These are phyloP conservation scores for Ariolimax columbianus DNA, from an alignment of 2,888 invertebrate genomes.

Conservation along the genomic window DNA sequence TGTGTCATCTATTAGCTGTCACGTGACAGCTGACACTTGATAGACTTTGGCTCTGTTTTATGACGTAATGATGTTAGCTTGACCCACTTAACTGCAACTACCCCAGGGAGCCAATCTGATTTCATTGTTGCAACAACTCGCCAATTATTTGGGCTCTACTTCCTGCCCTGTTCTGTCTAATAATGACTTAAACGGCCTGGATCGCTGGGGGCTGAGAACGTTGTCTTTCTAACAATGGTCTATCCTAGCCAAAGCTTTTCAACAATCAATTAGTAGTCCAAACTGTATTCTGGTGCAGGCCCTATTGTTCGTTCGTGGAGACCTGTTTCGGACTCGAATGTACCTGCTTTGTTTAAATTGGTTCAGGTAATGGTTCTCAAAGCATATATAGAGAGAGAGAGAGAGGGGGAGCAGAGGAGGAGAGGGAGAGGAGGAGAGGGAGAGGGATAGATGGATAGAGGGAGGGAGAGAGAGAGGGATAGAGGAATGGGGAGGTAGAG, in stretches of 20 bases:
- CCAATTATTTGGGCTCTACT: background rate
- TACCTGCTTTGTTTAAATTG: too few relatives aligned
- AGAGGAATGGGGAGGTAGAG: background rate
- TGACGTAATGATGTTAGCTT: background rate
- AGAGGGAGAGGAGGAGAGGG: background rate
- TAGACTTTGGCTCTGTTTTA: background rate
- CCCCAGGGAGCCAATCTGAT: background rate
- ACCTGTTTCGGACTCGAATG: too few relatives aligned
- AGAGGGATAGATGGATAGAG: too few relatives aligned
- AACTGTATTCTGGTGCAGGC: too few relatives aligned
- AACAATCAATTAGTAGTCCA: too few relatives aligned
- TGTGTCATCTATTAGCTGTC: background rate
- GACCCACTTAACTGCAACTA: constrained; percentile 7
- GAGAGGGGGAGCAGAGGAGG: too few relatives aligned
- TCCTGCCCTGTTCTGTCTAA: background rate
- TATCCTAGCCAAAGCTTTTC: too few relatives aligned
- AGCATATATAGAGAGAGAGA: too few relatives aligned
- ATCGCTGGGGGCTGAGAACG: background rate
- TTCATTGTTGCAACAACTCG: background rate
- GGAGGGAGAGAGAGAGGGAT: background rate
- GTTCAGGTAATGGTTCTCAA: too few relatives aligned
- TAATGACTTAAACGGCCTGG: background rate
- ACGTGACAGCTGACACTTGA: background rate
- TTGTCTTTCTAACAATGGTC: too few relatives aligned
- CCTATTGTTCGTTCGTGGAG: too few relatives aligned